These are phyloP conservation scores for Odocoileus virginianus DNA, from an alignment of 2,113 vertebrate genomes.

Conservation along the genomic window DNA sequence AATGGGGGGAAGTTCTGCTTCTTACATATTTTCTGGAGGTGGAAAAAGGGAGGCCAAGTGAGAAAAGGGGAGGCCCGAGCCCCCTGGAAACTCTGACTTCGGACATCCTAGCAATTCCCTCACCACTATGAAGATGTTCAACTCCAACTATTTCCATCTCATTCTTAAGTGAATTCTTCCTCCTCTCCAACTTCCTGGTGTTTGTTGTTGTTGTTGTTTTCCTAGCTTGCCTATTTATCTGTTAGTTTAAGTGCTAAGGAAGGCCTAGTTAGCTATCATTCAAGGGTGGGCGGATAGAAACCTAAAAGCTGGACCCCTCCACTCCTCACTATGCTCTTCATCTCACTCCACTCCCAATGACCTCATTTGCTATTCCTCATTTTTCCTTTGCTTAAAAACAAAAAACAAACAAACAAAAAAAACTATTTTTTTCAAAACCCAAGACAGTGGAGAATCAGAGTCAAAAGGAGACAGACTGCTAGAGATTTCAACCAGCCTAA, in stretches of 20 bases:
- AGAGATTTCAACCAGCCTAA: neutral
- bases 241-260: neutral
- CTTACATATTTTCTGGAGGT: conserved; percentile 41
- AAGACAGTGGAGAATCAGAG: neutral
- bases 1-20: neutral
- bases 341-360: neutral
- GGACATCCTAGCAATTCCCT: neutral
- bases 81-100: neutral
- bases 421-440: neutral
- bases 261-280: neutral
- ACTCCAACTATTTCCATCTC: neutral
- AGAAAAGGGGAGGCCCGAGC: neutral
- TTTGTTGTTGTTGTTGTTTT: neutral
- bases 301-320: neutral
- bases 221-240: neutral
- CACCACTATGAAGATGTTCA: neutral
- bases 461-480: neutral
- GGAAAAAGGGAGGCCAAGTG: neutral
- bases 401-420: neutral
- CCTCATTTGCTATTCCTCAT: neutral
- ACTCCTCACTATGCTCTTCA: neutral
- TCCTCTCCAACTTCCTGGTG: neutral
- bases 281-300: neutral
- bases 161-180: neutral
- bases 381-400: neutral